phyloP scores from a whole-genome alignment of 2,797 vertebrate genomes.

The Girardinus metallicus region DNA sequence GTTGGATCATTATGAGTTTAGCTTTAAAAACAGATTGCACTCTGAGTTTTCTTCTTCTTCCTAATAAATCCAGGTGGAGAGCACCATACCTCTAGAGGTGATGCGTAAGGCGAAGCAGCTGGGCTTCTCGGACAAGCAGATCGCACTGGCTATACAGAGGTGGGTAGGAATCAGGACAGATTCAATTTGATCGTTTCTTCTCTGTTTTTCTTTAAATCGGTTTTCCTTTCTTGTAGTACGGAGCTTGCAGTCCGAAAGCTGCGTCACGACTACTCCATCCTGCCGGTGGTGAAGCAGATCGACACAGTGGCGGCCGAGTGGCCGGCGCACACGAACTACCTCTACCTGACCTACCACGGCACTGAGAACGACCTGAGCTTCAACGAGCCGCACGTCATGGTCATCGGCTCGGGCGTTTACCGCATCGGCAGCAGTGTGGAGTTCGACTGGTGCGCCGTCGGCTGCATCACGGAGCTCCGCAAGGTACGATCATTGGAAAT shows the following conservation, averaged over 20 bases:
- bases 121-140: conserved; percentile 98
- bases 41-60: not conserved
- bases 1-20: too few relatives aligned
- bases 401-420: conserved; percentile 96
- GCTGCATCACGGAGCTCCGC: conserved; percentile 94
- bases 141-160: conserved; percentile 93
- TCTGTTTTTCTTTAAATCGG: not conserved
- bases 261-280: conserved; percentile 89
- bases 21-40: not conserved
- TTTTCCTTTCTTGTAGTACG: conserved; percentile 78
- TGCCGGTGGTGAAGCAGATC: conserved; percentile 95
- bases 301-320: conserved; percentile 97
- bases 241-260: conserved; percentile 94
- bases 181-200: not conserved
- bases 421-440: conserved; percentile 98
- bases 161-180: conserved; percentile 48
- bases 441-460: conserved; percentile 97
- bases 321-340: conserved; percentile 96
- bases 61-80: conserved; percentile 70
- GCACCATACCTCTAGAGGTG: conserved; percentile 81
- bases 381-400: conserved; percentile 89
- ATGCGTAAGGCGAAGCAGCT: conserved; percentile 93
- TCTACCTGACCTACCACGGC: conserved; percentile 95
- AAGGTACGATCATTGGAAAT: conserved; percentile 76
- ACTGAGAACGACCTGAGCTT: conserved; percentile 88